Conservation (phyloP, 2,797 vertebrate species). For the Gymnopithys bicolor region DNA sequence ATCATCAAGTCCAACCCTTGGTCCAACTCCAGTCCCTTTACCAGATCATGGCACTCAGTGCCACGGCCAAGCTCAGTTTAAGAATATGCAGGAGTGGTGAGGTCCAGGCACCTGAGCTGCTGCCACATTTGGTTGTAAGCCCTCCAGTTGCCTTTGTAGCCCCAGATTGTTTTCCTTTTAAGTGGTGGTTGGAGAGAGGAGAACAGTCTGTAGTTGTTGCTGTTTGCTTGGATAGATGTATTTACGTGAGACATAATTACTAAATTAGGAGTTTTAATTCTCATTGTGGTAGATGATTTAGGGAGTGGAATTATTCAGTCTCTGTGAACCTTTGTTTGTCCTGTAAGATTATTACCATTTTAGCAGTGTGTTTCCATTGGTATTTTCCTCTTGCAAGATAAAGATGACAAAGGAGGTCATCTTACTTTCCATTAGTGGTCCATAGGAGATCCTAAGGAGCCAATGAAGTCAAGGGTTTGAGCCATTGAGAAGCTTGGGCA, state of each 20-base stretch:
- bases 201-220: background rate
- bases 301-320: background rate
- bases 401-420: background rate
- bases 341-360: background rate
- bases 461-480: background rate
- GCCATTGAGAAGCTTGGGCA: background rate
- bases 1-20: too few relatives aligned
- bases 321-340: background rate
- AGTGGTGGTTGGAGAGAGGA: too few relatives aligned
- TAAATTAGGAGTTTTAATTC: background rate
- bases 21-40: too few relatives aligned
- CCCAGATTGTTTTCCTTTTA: background rate
- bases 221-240: background rate
- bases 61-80: too few relatives aligned
- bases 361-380: background rate
- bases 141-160: background rate
- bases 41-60: too few relatives aligned
- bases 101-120: background rate
- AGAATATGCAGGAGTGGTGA: too few relatives aligned
- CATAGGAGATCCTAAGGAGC: background rate
- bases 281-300: background rate
- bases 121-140: fast-evolving
- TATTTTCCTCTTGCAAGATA: background rate
- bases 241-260: background rate
- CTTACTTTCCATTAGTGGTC: background rate